phyloP scores from a whole-genome alignment of 2,113 vertebrate species.

The Ellobius talpinus region DNA sequence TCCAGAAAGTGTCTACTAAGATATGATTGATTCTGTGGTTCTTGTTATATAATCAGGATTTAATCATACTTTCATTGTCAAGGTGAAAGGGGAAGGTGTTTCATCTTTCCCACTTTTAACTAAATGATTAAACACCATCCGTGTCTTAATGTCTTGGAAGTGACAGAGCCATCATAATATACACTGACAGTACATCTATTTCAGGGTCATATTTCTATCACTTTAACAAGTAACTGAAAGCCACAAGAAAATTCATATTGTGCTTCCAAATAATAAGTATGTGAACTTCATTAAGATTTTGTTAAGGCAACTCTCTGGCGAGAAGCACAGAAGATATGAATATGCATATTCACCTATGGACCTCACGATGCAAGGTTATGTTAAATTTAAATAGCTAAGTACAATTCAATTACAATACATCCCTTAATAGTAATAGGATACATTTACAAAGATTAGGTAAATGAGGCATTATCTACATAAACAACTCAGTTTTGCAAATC shows the following conservation, averaged over 20 bases:
- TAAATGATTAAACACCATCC: constrained; percentile 64
- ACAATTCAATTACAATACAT: not conserved
- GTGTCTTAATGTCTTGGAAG: constrained; percentile 45
- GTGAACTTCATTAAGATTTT: constrained; percentile 52
- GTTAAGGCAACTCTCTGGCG: not conserved
- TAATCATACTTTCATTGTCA: constrained; percentile 74
- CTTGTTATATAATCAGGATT: constrained; percentile 65
- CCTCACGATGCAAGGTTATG: not conserved
- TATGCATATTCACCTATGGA: not conserved
- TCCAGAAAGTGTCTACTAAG: not conserved
- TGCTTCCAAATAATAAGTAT: constrained; percentile 48
- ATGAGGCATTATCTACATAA: not conserved
- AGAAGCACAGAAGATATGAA: not conserved
- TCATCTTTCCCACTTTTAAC: constrained; percentile 32
- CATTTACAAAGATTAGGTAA: constrained; percentile 40
- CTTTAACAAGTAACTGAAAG: constrained; percentile 42
- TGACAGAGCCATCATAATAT: constrained; percentile 44
- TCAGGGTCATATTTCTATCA: constrained; percentile 55
- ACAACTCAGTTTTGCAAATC: not conserved
- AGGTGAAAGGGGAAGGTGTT: constrained; percentile 55
- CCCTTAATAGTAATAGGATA: constrained; percentile 13
- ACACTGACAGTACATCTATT: constrained; percentile 41
- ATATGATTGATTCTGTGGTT: constrained; percentile 69
- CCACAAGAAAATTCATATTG: constrained; percentile 60
- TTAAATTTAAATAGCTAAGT: constrained; percentile 60